A percentile compares a stretch with the other conserved stretches of the same genome.
Conservation (phyloP, 1,140 invertebrate species). For the Tetramorium parvispinum region DNA sequence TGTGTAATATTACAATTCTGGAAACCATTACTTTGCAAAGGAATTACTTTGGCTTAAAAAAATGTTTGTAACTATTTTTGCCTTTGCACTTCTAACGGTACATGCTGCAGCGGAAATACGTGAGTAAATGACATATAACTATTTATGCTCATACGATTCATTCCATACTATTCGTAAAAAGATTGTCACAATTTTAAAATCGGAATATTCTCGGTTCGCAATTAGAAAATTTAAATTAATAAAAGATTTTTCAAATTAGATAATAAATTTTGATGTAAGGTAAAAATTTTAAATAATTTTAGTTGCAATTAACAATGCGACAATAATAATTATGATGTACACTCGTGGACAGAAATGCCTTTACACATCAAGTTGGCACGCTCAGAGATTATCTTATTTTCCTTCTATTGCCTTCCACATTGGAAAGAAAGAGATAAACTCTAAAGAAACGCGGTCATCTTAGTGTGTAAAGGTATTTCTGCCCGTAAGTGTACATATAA, state of each 20-base stretch:
- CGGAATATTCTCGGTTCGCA: neutral
- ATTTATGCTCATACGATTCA: neutral
- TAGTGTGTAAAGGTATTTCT: too few relatives aligned
- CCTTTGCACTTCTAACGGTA: neutral
- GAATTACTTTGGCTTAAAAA: neutral
- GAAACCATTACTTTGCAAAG: neutral
- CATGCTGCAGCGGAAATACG: neutral
- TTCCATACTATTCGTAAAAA: too few relatives aligned
- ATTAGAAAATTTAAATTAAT: neutral
- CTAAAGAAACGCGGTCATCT: too few relatives aligned
- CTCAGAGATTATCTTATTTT: too few relatives aligned
- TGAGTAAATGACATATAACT: neutral
- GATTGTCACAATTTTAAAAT: neutral
- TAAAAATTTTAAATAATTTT: neutral
- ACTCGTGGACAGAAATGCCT: too few relatives aligned
- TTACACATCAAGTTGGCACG: too few relatives aligned
- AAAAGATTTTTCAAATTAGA: neutral
- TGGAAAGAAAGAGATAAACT: too few relatives aligned
- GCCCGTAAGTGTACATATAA: too few relatives aligned
- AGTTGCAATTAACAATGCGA: neutral
- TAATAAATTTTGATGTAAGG: neutral
- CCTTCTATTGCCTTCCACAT: too few relatives aligned
- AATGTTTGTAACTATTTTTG: neutral
- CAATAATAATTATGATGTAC: neutral
- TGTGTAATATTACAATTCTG: neutral